These are phyloP conservation scores for Lasiommata megera DNA, from an alignment of 2,888 invertebrate genomes.

Conservation along the genomic window DNA sequence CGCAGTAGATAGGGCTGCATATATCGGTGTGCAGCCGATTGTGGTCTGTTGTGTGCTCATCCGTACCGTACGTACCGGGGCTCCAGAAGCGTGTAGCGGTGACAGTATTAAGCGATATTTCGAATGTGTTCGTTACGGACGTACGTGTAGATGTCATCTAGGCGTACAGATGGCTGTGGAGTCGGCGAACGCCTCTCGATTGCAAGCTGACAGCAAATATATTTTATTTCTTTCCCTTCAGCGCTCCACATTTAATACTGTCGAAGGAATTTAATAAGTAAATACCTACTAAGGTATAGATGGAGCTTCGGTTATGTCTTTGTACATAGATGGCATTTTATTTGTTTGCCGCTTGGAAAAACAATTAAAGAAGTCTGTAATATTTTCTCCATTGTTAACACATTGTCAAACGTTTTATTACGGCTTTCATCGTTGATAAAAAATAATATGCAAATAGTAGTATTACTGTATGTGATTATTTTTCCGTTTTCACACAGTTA, in stretches of 20 bases:
- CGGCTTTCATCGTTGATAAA: too few relatives aligned
- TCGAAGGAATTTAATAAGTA: neutral
- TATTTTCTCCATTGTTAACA: too few relatives aligned
- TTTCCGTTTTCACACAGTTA: too few relatives aligned
- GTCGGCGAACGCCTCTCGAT: constrained; percentile 14
- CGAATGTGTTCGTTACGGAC: constrained; percentile 47
- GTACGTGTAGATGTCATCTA: constrained; percentile 17
- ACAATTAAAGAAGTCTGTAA: too few relatives aligned
- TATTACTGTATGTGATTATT: too few relatives aligned
- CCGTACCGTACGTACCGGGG: constrained; percentile 43
- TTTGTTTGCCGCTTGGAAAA: too few relatives aligned
- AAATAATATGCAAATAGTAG: too few relatives aligned
- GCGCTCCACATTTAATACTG: neutral
- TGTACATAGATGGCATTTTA: too few relatives aligned
- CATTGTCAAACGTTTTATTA: too few relatives aligned
- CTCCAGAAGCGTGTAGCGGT: constrained; percentile 53
- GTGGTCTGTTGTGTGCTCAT: constrained; percentile 47
- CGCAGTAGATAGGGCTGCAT: neutral
- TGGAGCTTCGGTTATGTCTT: too few relatives aligned
- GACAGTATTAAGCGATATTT: constrained; percentile 56
- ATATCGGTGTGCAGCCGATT: constrained; percentile 15
- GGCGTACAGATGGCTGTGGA: neutral
- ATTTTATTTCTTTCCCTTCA: constrained; percentile 16
- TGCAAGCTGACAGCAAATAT: constrained; percentile 20
- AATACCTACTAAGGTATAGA: neutral